Percentiles rank a stretch among this genome's conserved stretches.
Conservation (phyloP, 2,888 invertebrate genomes). For the Germaria angustata region DNA sequence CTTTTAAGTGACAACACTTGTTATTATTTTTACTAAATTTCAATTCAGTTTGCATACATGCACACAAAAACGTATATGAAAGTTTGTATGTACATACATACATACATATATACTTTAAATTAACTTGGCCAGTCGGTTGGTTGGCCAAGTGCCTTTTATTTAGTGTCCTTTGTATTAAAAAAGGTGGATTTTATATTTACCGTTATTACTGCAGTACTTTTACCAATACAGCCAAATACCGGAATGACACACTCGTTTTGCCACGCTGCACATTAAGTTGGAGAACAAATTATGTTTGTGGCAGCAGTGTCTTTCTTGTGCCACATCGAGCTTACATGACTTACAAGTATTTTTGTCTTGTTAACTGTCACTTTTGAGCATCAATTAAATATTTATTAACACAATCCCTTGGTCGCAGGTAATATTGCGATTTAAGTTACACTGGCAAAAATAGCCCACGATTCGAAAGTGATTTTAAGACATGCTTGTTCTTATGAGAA, state of each 20-base stretch:
- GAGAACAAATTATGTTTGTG: not conserved
- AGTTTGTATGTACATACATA: not conserved
- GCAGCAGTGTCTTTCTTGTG: not conserved
- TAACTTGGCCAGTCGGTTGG: constrained; percentile 8
- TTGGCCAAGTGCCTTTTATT: not conserved
- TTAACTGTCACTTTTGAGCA: constrained; percentile 64
- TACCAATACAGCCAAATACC: constrained; percentile 8
- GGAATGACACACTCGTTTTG: constrained; percentile 1
- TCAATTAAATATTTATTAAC: constrained; percentile 66
- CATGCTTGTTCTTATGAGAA: not conserved
- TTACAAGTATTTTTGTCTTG: constrained; percentile 57
- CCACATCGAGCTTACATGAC: constrained; percentile 36
- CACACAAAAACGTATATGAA: too few relatives aligned
- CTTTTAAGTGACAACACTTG: constrained; percentile 64
- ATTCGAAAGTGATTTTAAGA: not conserved
- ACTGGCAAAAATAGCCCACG: constrained; percentile 23
- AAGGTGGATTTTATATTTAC: constrained; percentile 61
- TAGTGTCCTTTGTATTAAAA: constrained; percentile 10
- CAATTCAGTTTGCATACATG: constrained; percentile 30
- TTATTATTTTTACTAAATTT: constrained; percentile 58
- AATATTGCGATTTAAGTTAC: constrained; percentile 16
- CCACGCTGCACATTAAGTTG: constrained; percentile 12
- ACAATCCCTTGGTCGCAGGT: constrained; percentile 44
- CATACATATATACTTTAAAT: not conserved
- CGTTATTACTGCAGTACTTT: constrained; percentile 45